Evolutionary conservation across 2,797 vertebrate genomes (phyloP).

Genomic region (Halcyon smyrnensis): DNA sequence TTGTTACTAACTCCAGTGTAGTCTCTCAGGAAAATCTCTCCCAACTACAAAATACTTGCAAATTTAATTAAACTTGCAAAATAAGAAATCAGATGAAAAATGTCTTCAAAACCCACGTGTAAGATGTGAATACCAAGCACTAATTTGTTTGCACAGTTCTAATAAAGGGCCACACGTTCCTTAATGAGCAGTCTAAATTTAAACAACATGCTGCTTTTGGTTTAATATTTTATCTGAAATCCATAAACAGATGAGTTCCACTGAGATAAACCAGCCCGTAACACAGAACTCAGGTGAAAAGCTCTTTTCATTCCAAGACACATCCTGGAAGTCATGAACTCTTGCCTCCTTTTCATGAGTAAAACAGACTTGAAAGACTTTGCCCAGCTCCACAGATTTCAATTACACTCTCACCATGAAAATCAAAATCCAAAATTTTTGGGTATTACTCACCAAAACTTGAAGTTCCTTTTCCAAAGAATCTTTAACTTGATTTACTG

Average conservation of each 20-base stretch:
- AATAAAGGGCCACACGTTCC: not conserved
- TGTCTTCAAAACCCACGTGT: not conserved
- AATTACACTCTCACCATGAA: not conserved
- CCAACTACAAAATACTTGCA: not conserved
- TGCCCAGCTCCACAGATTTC: not conserved
- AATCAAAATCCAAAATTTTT: slow-evolving; percentile 12
- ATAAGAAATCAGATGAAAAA: not conserved
- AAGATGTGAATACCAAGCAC: not conserved
- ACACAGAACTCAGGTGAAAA: not conserved
- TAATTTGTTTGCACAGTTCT: not conserved
- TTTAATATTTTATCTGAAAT: not conserved
- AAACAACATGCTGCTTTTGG: not conserved
- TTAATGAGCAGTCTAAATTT: not conserved
- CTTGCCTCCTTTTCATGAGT: not conserved
- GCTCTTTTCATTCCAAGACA: not conserved
- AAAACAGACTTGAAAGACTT: not conserved
- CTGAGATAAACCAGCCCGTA: not conserved
- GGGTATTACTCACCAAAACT: slow-evolving; percentile 85
- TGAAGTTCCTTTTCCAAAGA: slow-evolving; percentile 85
- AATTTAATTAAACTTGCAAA: not conserved
- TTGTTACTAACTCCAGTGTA: not conserved
- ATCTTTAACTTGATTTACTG: slow-evolving; percentile 84
- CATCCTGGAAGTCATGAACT: not conserved
- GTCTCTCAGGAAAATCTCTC: not conserved
- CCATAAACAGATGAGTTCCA: not conserved